Conservation (phyloP, 1,140 invertebrate genomes). For the Anastrepha ludens region DNA sequence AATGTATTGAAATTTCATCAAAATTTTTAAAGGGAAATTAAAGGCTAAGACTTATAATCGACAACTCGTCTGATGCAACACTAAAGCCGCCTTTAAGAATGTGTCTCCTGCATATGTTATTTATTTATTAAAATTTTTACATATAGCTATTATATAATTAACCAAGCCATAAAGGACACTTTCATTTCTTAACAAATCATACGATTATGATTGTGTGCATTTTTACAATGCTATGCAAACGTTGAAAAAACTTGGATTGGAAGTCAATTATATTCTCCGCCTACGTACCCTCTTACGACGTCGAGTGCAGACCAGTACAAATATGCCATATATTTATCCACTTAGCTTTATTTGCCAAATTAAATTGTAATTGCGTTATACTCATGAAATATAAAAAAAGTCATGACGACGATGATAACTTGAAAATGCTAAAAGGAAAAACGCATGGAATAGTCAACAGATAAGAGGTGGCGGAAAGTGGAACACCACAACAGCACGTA, state of each 20-base stretch:
- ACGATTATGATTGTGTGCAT: too few relatives aligned
- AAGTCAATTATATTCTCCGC: background rate
- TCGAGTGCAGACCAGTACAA: background rate
- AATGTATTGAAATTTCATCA: too few relatives aligned
- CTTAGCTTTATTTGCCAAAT: constrained; percentile 48
- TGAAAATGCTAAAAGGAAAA: background rate
- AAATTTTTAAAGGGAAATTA: too few relatives aligned
- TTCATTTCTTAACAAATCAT: too few relatives aligned
- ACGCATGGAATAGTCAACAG: background rate
- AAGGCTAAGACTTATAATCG: too few relatives aligned
- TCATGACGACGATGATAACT: background rate
- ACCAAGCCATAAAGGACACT: too few relatives aligned
- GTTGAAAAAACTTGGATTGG: background rate
- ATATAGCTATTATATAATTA: too few relatives aligned
- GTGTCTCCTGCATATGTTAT: too few relatives aligned
- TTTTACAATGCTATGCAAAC: background rate
- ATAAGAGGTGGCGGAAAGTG: background rate
- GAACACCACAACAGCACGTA: background rate
- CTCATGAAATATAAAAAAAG: background rate
- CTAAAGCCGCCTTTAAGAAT: too few relatives aligned
- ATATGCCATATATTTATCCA: constrained; percentile 32
- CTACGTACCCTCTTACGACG: background rate
- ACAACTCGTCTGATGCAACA: too few relatives aligned
- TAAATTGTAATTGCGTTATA: constrained; percentile 33
- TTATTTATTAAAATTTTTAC: too few relatives aligned